Evolutionary conservation across 2,113 vertebrate genomes (phyloP), one percentile per base, ranked within the genome.

Genomic region (Psettodes erumei): DNA sequence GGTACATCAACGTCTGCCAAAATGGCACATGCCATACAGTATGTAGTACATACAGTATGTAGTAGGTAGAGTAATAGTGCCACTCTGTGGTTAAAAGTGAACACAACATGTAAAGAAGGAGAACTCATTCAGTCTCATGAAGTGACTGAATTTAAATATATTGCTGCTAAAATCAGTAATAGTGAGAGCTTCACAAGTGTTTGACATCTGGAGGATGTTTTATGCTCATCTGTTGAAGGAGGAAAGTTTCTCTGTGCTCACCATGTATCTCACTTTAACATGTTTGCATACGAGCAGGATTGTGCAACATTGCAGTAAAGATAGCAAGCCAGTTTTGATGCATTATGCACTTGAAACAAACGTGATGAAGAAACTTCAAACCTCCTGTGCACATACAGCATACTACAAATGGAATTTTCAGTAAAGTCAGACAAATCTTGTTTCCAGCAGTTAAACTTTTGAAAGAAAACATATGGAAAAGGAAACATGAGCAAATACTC

Each of bases 51-150:
- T 8, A 18, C 13, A 28, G 42, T 30, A 1, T 23, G 6, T 13
- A 15, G 7, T 3, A 47, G 21, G n/a, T 75, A 53, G 81, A 71
- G 66, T 28, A 37, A 75, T 23, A 50, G 62, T 0, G 2, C 82
- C 84, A 54, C 79, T 79, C n/a, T 65, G 87, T 89, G 87, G 79
- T 60, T 7, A 1, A 50, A 58, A 53, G n/a, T 19, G 19, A 28
- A 8, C 13, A 23, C 18, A 32, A 13, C 23, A 33, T 13, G 19
- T 33, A 6, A 5, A 28, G 12, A 6, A 25, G 21, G 6, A 45
- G 25, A 58, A 54, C 4, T 27, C 21, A 13, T 13, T 53, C 5
- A 21, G 19, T 25, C n/a, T n/a, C n/a, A n/a, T n/a, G n/a, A n/a
- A n/a, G n/a, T n/a, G 7, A 25, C 21, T 42, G 12, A 42, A 43